Evolutionary conservation across 1,140 invertebrate species (phyloP).

Genomic region (Bombus ignitus): DNA sequence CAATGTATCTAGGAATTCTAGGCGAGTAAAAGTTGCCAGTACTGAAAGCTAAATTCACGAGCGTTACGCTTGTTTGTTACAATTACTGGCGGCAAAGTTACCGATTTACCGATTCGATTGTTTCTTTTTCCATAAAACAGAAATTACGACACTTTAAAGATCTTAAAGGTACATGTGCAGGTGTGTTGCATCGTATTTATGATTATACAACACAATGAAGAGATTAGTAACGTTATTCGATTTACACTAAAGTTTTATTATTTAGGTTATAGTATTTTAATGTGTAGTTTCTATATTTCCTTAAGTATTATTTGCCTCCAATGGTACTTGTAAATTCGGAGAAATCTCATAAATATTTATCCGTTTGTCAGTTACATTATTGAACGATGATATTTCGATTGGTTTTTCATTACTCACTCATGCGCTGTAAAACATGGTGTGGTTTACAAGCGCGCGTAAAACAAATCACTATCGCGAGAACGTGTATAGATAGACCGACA

Average conservation of each 20-base stretch:
- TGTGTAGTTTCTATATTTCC: too few relatives aligned
- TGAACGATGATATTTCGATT: not conserved
- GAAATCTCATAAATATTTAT: not conserved
- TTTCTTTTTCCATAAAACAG: not conserved
- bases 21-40: not conserved
- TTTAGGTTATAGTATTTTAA: slow-evolving; percentile 10
- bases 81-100: slow-evolving; percentile 18
- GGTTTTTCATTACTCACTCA: not conserved
- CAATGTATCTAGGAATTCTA: not conserved
- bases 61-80: not conserved
- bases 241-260: not conserved
- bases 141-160: not conserved
- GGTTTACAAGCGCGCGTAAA: not conserved
- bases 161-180: not conserved
- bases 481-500: not conserved
- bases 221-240: not conserved
- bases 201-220: not conserved
- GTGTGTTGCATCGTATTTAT: not conserved
- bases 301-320: too few relatives aligned
- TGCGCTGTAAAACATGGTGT: not conserved
- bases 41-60: not conserved
- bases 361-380: not conserved
- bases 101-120: not conserved
- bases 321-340: not conserved
- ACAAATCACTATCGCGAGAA: too few relatives aligned